Percentiles rank a stretch among this genome's conserved stretches.
Evolutionary conservation across 2,113 vertebrate species (phyloP).

Genomic region (Taxidea taxus): DNA sequence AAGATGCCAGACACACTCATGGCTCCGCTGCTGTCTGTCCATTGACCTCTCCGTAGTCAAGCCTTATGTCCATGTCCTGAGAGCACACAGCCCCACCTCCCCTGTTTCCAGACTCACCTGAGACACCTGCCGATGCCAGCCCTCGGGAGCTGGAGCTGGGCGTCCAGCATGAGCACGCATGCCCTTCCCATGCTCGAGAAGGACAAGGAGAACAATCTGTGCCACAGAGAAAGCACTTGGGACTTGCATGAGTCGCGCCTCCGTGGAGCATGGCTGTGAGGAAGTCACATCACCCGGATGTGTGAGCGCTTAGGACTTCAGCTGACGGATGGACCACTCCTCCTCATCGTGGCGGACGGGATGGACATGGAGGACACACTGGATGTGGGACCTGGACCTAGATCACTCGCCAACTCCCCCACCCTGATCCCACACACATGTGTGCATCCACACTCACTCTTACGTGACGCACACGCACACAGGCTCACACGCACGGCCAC

Average conservation of each 20-base stretch:
- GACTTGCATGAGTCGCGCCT: background rate
- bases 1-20: background rate
- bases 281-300: background rate
- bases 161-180: background rate
- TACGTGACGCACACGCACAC: background rate
- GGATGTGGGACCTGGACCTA: too few relatives aligned
- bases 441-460: background rate
- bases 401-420: too few relatives aligned
- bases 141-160: background rate
- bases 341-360: background rate
- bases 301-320: background rate
- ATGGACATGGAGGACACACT: rapidly evolving
- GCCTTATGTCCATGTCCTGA: background rate
- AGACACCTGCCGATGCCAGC: background rate
- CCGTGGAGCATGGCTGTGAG: background rate
- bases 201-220: background rate
- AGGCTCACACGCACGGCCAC: background rate
- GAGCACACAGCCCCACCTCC: background rate
- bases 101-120: background rate
- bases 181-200: background rate
- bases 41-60: too few relatives aligned
- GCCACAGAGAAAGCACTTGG: background rate
- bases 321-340: background rate
- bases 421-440: background rate
- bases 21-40: background rate